These are phyloP conservation scores for Seira ritae DNA, from an alignment of 2,888 invertebrate genomes.

Conservation along the genomic window DNA sequence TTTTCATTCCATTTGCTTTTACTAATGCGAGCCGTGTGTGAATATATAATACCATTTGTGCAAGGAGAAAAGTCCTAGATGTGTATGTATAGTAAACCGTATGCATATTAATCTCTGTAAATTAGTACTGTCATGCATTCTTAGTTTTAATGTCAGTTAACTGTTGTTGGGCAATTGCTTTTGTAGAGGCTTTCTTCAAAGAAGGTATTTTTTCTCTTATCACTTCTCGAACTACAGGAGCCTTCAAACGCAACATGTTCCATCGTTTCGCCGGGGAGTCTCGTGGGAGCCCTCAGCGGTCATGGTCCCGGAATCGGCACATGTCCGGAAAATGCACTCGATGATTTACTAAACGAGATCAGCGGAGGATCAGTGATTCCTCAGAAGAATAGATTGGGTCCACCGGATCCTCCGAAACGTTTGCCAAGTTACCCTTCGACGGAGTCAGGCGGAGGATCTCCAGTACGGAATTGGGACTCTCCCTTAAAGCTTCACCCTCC, in stretches of 20 bases:
- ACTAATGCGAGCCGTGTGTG: constrained; percentile 55
- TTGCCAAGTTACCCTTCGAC: constrained; percentile 91
- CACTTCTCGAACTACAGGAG: constrained; percentile 57
- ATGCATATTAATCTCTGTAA: constrained; percentile 39
- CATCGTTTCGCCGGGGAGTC: constrained; percentile 78
- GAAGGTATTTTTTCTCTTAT: constrained; percentile 47
- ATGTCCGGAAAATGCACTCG: constrained; percentile 95
- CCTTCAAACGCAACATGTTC: constrained; percentile 71
- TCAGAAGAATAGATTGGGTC: constrained; percentile 63
- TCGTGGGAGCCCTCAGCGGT: constrained; percentile 80
- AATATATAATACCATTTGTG: constrained; percentile 19
- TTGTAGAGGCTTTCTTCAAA: constrained; percentile 56
- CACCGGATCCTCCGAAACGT: constrained; percentile 75
- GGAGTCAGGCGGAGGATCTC: constrained; percentile 72
- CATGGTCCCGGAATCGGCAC: constrained; percentile 76
- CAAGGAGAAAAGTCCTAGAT: neutral
- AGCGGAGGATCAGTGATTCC: constrained; percentile 74
- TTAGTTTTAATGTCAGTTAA: constrained; percentile 63
- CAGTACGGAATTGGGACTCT: constrained; percentile 68
- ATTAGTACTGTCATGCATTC: constrained; percentile 59
- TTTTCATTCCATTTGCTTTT: constrained; percentile 27
- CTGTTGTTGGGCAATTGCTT: constrained; percentile 59
- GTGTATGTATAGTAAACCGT: constrained; percentile 28
- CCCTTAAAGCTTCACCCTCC: constrained; percentile 68
- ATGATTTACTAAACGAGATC: constrained; percentile 77